Evolutionary conservation across 2,797 vertebrate genomes (phyloP).

Genomic region (Tarsius wallacei): DNA sequence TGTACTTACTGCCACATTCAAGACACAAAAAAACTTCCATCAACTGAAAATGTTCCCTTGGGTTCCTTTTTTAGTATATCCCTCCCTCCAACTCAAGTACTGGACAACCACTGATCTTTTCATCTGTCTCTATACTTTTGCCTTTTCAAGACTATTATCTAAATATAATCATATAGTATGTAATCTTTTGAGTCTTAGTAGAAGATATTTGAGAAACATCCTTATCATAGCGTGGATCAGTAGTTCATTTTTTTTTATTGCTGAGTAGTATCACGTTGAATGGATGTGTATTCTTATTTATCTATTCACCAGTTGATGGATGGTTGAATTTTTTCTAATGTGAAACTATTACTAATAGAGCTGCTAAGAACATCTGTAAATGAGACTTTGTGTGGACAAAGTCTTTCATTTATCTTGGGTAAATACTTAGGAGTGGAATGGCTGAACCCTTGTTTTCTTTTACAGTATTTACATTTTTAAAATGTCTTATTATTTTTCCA

Average conservation of each 20-base stretch:
- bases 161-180: neutral
- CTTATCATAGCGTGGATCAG: neutral
- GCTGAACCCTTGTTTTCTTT: neutral
- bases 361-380: neutral
- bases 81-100: neutral
- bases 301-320: neutral
- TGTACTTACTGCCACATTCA: neutral
- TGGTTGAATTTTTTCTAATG: neutral
- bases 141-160: neutral
- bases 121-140: neutral
- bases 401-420: slow-evolving; percentile 17
- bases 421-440: neutral
- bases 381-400: neutral
- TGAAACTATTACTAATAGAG: neutral
- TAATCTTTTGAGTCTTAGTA: neutral
- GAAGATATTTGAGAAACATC: neutral
- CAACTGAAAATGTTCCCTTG: neutral
- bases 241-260: neutral
- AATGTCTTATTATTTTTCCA: neutral
- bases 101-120: neutral
- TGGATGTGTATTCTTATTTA: neutral
- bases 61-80: neutral
- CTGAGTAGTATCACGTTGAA: neutral
- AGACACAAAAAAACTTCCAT: neutral
- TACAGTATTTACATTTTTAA: neutral